These are phyloP conservation scores for Melinopterus prodromus DNA, from an alignment of 2,888 invertebrate species.

Conservation along the genomic window DNA sequence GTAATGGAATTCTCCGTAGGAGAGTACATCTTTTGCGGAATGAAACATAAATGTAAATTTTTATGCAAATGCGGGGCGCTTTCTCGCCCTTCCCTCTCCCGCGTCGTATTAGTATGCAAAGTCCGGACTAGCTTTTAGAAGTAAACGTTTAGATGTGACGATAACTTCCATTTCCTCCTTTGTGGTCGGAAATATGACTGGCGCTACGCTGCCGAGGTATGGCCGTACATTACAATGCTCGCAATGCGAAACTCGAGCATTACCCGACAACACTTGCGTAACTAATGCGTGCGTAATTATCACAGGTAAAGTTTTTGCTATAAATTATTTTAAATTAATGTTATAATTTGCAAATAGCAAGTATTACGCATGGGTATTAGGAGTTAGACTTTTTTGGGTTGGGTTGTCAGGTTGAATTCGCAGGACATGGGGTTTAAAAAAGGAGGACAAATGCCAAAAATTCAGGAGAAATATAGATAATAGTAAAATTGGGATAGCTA, in stretches of 20 bases:
- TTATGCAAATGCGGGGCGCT: slow-evolving; percentile 47
- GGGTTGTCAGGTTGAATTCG: no score
- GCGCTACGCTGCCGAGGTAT: slow-evolving; percentile 46
- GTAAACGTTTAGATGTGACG: slow-evolving; percentile 47
- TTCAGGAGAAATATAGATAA: no score
- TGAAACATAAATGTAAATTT: slow-evolving; percentile 50
- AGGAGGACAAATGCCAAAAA: no score
- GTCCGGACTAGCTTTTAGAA: slow-evolving; percentile 48
- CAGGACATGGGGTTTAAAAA: no score
- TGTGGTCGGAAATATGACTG: slow-evolving; percentile 51
- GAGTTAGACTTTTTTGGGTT: no score
- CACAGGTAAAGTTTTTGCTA: no score
- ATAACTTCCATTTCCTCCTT: slow-evolving; percentile 53
- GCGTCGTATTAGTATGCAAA: slow-evolving; percentile 50
- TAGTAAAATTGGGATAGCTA: no score
- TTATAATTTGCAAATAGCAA: no score
- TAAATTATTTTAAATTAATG: no score
- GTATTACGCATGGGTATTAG: no score
- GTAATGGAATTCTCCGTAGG: slow-evolving; percentile 30
- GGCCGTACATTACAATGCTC: slow-evolving; percentile 43
- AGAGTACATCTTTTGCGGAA: slow-evolving; percentile 36
- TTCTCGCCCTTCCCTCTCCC: slow-evolving; percentile 25
- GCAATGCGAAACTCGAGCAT: neutral
- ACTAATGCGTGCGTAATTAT: neutral
- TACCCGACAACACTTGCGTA: slow-evolving; percentile 23